Percentiles rank a stretch among this genome's conserved stretches.
phyloP scores from a whole-genome alignment of 2,113 vertebrate genomes.

The Heliornis fulica region DNA sequence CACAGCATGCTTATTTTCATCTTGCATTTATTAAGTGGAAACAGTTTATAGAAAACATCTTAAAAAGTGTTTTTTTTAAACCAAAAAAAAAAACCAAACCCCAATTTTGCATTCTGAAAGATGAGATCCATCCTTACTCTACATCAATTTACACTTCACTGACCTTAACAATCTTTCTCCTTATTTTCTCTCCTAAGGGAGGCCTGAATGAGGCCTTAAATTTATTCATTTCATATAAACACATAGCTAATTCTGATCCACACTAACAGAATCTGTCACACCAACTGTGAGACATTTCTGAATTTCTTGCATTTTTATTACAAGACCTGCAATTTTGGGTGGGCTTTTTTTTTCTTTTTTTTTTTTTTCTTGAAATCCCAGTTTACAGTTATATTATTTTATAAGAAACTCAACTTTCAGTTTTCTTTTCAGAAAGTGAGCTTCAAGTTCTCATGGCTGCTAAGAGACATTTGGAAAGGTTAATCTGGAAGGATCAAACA shows the following conservation, averaged over 20 bases:
- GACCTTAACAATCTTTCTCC: background rate
- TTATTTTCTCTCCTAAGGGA: background rate
- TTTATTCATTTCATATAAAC: background rate
- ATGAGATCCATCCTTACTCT: background rate
- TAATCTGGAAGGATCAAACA: conserved; percentile 50
- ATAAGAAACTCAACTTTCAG: background rate
- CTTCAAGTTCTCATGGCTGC: background rate
- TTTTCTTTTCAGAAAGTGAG: background rate
- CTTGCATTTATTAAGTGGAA: background rate
- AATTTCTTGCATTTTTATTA: background rate
- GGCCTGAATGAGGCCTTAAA: background rate
- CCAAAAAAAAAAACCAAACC: background rate
- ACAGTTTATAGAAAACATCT: background rate
- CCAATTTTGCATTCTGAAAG: background rate
- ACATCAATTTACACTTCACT: background rate
- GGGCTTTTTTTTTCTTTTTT: no score
- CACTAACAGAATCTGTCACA: background rate
- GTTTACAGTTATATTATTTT: background rate
- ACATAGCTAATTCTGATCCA: background rate
- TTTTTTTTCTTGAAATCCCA: background rate
- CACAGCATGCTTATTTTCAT: background rate
- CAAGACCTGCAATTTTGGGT: background rate
- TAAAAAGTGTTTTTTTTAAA: background rate
- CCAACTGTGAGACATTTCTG: background rate
- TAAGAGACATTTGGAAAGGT: conserved; percentile 52